These are phyloP conservation scores for Microcebus ravelobensis DNA, from an alignment of 2,113 vertebrate genomes.

Conservation along the genomic window DNA sequence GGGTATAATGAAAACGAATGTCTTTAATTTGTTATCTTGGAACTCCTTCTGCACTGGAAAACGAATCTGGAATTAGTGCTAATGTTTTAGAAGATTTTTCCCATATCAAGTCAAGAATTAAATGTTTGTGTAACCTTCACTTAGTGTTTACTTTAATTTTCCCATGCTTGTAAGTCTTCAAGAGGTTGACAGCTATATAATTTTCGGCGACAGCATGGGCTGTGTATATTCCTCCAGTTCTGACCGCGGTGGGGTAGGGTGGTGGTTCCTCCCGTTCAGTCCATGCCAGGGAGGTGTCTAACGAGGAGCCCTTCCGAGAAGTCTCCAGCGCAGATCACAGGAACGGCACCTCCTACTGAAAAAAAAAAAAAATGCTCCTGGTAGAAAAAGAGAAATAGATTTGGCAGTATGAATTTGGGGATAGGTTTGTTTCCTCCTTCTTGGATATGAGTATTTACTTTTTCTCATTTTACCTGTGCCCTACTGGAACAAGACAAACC, in stretches of 20 bases:
- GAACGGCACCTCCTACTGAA: not conserved
- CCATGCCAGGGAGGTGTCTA: fast-evolving
- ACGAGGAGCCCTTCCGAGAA: not conserved
- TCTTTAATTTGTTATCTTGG: not conserved
- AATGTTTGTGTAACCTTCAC: not conserved
- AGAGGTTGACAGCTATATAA: not conserved
- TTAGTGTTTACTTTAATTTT: not conserved
- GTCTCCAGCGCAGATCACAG: too few relatives aligned
- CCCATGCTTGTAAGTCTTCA: not conserved
- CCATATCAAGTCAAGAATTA: not conserved
- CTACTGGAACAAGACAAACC: not conserved
- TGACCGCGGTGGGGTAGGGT: fast-evolving
- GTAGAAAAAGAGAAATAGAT: not conserved
- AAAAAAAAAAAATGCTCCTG: not conserved
- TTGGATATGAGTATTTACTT: not conserved
- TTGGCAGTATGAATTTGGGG: not conserved
- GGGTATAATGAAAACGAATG: not conserved
- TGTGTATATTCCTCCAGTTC: not conserved
- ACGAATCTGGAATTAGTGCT: not conserved
- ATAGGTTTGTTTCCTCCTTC: not conserved
- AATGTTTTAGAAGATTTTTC: not conserved
- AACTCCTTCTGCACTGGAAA: not conserved
- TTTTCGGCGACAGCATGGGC: not conserved
- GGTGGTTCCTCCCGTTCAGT: not conserved
- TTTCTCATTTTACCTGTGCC: not conserved